Evolutionary conservation across 1,140 invertebrate genomes (phyloP), one percentile per base, ranked within the genome.

Genomic region (Atopsyche davidsoni): DNA sequence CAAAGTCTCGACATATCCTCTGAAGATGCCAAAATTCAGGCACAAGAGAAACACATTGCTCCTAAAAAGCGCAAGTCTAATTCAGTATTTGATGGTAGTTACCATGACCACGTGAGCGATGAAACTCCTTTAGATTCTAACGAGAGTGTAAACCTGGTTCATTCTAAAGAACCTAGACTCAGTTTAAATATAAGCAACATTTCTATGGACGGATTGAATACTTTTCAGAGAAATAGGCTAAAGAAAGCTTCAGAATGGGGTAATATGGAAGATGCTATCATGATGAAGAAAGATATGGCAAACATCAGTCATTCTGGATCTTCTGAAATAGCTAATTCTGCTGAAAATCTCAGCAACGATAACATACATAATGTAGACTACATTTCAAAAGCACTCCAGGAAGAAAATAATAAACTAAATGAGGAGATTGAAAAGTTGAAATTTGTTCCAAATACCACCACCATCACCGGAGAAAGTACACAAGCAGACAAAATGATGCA

Each of bases 1-100:
- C 85, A 89, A 60, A 90, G 87, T 56, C 65, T 90, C 9, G 88
- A 90, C 52, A 82, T 90, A 62, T 82, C 82, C 11, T 83, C 85
- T 31, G 72, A 75, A 48, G 72, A 73, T 53, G 60, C 58, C 9
- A 69, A 72, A 55, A 67, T 66, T 6, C 76, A 79, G 61, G 69
- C 75, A 66, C 61, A 60, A 40, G 70, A 76, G 67, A 66, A 67
- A 24, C 70, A 70, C 61, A 73, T 73, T 65, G 75, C 72, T 55
- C 83, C 78, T 18, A 86, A 85, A 57, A 82, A 83, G 55, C 74
- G 83, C 28, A 84, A 84, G 66, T 78, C 80, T 0, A 72, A 71
- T 65, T 73, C 71, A 6, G 71, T 72, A 11, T 70, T 73, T 36
- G 72, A 75, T 61, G 64, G 66, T 14, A 70, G 65, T 7, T 74